Evolutionary conservation across 2,888 invertebrate genomes (phyloP), one percentile per base, ranked within the genome.

Genomic region (Prenolepis imparis): DNA sequence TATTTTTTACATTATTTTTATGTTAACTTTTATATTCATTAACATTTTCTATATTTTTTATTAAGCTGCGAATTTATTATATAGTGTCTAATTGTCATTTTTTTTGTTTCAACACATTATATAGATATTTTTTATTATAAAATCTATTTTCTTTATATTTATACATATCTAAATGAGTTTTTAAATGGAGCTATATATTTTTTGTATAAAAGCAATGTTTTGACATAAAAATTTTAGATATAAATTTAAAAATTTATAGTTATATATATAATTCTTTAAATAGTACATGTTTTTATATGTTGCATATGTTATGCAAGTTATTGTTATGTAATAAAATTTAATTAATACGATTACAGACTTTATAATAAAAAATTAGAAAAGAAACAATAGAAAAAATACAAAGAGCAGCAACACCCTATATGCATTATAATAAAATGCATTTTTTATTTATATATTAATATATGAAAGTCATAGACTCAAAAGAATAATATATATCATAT

Each of bases 301-400:
- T 11, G 8, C 18, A 48, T 18, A 48, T 48, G 5, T 36, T 55
- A 3, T 18, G 24, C 36, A 28, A n/a, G n/a, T n/a, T 1, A 36
- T 15, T 11, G 11, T 87, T 81, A 77, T 36, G 32, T 86, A 86
- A 83, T 18, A 75, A n/a, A n/a, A 59, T 55, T 52, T 48, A 24
- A 48, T 73, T 36, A 48, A 48, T 48, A 6, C 18, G 39, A 39
- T 39, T 39, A 39, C 39, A 18, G 1, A 48, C 18, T 48, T 48
- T 48, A 18, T 6, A 1, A 48, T 48, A 48, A 0, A 48, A 0
- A 48, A 48, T 48, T 48, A 48, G 18, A 15, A n/a, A 52, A 52
- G n/a, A 52, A 59, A 2, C 24, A 28, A 24, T 59, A 59, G 24
- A 24, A 59, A 59, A 59, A 59, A 59, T n/a, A 8, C 52, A n/a